Conservation (phyloP, 92 coral and sea anemone genomes). For the Porites divaricata region DNA sequence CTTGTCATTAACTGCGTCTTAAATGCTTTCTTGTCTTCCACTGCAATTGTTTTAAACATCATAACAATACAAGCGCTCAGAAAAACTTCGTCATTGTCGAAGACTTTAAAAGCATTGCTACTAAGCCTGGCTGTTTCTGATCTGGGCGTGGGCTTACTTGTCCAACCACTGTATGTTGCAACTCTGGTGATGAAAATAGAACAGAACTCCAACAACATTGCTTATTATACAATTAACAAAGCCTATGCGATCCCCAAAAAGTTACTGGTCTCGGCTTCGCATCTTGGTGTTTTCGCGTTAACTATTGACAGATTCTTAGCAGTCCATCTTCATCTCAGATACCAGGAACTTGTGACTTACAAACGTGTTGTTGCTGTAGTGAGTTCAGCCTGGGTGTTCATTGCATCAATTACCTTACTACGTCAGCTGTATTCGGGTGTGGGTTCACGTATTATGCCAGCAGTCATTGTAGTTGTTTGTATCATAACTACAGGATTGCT, state of each 20-base stretch:
- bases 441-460: background rate
- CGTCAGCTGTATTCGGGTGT: background rate
- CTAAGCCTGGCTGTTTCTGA: background rate
- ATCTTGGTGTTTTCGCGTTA: background rate
- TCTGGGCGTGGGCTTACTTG: background rate
- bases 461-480: background rate
- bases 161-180: background rate
- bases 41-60: background rate
- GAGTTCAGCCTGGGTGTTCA: constrained; percentile 4
- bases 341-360: constrained; percentile 22
- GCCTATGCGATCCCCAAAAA: background rate
- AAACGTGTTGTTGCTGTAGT: constrained; percentile 9
- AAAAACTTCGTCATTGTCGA: background rate
- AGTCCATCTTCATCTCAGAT: constrained; percentile 19
- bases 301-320: constrained; percentile 18
- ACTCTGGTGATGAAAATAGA: background rate
- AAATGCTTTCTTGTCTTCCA: background rate
- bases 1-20: background rate
- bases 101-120: background rate
- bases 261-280: background rate
- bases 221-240: background rate
- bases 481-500: background rate
- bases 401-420: background rate
- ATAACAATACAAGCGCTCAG: background rate
- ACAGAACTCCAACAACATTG: background rate